Evolutionary conservation across 2,113 vertebrate genomes (phyloP).

Genomic region (Thalassoma bifasciatum): DNA sequence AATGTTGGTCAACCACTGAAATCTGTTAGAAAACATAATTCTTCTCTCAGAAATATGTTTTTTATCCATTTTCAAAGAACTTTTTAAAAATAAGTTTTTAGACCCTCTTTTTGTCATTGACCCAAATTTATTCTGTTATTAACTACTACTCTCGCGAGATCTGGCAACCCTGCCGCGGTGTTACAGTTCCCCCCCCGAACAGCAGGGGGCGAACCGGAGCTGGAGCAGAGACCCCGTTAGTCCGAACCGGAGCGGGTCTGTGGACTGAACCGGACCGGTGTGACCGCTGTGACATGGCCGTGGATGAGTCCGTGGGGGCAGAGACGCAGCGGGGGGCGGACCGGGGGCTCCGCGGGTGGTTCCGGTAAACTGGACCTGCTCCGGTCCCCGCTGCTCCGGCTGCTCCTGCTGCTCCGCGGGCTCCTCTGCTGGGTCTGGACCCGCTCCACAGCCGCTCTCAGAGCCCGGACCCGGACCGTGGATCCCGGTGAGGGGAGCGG

Average conservation of each 20-base stretch:
- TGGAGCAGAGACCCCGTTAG: background rate
- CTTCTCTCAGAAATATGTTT: too few species aligned
- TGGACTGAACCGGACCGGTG: background rate
- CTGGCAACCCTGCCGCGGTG: too few species aligned
- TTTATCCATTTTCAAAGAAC: too few species aligned
- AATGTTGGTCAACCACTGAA: too few species aligned
- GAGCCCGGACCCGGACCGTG: background rate
- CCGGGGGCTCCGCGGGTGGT: background rate
- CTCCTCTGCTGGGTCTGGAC: conserved; percentile 22
- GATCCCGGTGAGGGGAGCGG: background rate
- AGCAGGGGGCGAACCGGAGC: background rate
- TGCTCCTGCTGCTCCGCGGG: conserved; percentile 7
- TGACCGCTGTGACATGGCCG: conserved; percentile 13
- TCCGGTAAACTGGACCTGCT: conserved; percentile 1
- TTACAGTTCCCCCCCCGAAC: background rate
- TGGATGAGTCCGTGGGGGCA: background rate
- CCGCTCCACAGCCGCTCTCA: background rate
- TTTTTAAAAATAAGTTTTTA: too few species aligned
- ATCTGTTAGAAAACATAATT: too few species aligned
- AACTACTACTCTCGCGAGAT: too few species aligned
- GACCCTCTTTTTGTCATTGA: too few species aligned
- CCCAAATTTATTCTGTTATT: too few species aligned
- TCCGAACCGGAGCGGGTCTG: background rate
- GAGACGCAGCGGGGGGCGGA: background rate
- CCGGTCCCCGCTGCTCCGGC: conserved; percentile 14